phyloP scores from a whole-genome alignment of 2,888 invertebrate species.

The Campaea margaritaria region DNA sequence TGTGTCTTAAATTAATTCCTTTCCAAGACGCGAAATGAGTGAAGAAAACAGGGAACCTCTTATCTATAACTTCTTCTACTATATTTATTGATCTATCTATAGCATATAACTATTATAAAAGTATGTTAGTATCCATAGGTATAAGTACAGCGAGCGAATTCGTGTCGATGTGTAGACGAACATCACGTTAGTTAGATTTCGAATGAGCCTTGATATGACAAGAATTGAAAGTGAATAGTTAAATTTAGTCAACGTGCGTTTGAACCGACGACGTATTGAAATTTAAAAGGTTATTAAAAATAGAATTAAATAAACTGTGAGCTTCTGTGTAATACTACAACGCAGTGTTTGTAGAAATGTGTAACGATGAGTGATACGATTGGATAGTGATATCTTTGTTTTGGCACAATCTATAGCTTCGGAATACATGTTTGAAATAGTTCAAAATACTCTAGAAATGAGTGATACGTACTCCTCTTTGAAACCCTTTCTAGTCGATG shows the following conservation, averaged over 20 bases:
- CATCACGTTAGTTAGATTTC: slow-evolving; percentile 50
- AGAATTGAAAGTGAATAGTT: slow-evolving; percentile 9
- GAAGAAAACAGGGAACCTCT: slow-evolving; percentile 68
- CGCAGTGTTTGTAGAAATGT: slow-evolving; percentile 14
- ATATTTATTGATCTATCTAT: slow-evolving; percentile 64
- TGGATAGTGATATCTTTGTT: not conserved
- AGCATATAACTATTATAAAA: slow-evolving; percentile 52
- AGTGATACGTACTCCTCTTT: no score
- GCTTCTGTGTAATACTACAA: slow-evolving; percentile 34
- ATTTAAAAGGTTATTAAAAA: slow-evolving; percentile 4
- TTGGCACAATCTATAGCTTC: slow-evolving; percentile 7
- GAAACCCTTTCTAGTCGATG: no score
- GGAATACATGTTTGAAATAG: not conserved
- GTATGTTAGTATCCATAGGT: slow-evolving; percentile 31
- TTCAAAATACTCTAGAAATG: no score
- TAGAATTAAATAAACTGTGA: slow-evolving; percentile 31
- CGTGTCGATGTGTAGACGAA: slow-evolving; percentile 51
- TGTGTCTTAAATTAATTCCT: slow-evolving; percentile 14
- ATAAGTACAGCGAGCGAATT: slow-evolving; percentile 41
- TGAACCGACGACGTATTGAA: slow-evolving; percentile 2
- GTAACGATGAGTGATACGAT: not conserved
- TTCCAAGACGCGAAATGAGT: slow-evolving; percentile 46
- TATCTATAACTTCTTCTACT: slow-evolving; percentile 55
- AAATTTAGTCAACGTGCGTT: slow-evolving; percentile 9
- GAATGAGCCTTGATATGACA: slow-evolving; percentile 57